A percentile compares a stretch with the other conserved stretches of the same genome.
phyloP scores from a whole-genome alignment of 2,888 invertebrate genomes.

The Ceriagrion tenellum region DNA sequence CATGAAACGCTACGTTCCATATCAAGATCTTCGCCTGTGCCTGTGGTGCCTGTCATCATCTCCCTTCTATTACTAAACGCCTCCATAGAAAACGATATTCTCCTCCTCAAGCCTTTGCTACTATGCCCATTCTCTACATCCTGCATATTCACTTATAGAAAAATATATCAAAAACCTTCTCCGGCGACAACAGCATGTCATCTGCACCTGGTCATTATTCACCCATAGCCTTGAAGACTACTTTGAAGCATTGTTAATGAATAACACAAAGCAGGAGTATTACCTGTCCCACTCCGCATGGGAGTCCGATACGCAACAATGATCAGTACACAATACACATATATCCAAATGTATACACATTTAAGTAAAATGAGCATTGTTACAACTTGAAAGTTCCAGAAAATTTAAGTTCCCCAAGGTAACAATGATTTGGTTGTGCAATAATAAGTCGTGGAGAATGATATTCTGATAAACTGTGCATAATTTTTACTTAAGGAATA shows the following conservation, averaged over 20 bases:
- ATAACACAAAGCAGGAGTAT: conserved; percentile 13
- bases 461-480: conserved; percentile 61
- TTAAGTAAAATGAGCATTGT: conserved; percentile 60
- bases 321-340: conserved; percentile 50
- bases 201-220: conserved; percentile 20
- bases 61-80: too few relatives aligned
- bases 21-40: too few relatives aligned
- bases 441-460: conserved; percentile 62
- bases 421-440: conserved; percentile 62
- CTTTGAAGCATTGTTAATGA: conserved; percentile 1
- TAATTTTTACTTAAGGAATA: conserved; percentile 64
- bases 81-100: too few relatives aligned
- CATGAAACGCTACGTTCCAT: too few relatives aligned
- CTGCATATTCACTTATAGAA: conserved; percentile 28
- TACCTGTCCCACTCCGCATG: conserved; percentile 44
- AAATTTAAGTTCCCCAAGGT: conserved; percentile 60
- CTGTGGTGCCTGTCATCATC: too few relatives aligned
- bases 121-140: conserved; percentile 36
- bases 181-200: conserved; percentile 23
- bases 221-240: conserved; percentile 17
- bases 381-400: conserved; percentile 59
- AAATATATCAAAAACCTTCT: conserved; percentile 28
- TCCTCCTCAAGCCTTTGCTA: too few relatives aligned
- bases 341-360: conserved; percentile 59
- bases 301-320: conserved; percentile 40